Base-by-base conservation (phyloP, 92 coral and sea anemone species). In the Epizoanthus illoricatus region DNA sequence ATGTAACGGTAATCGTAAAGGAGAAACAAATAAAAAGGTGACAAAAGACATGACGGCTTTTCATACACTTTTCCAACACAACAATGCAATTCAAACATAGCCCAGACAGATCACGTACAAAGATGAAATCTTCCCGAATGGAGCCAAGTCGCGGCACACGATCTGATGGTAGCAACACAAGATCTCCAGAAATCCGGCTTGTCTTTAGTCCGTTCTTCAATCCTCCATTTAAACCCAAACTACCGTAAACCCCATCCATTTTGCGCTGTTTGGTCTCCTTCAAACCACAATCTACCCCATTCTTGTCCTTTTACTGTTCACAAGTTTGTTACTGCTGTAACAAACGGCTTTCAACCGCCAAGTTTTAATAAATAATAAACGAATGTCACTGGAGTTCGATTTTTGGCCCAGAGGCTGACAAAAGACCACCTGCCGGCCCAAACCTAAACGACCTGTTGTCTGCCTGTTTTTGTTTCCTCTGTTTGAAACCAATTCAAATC, bases 41-140 rank as follows among this genome's bases (percentile, higher is more conserved):
- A 6, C 70, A 60, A 61, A n/a, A 60, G 36, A 8, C 28, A 24
- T 17, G 0, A 42, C 39, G 56, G 11, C 21, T 40, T 68, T 10
- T 4, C 20, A 17, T 4, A 39, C 11, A 19, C 73, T 68, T 68
- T 43, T 56, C 59, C 17, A 40, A 78, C 20, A 40, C 20, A 54
- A 9, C 18, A 78, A 8, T 5, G 5, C 7, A 45, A 78, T 19
- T 58, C 7, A 71, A 42, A 52, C 24, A 28, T 7, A 28, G 36
- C 11, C n/a, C 33, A 71, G 17, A 42, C 33, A 71, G 17, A 42
- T 43, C 33, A 71, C 85, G 86, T 93, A 93, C 97, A 74, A 93
- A 75, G 56, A 93, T 78, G 79, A 93, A 93, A 83, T 93, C 94
- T 75, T 91, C 94, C 28, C 84, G 89, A 49, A 88, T 80, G 58